These are phyloP conservation scores for Drosophila koepferae DNA, from an alignment of 2,888 invertebrate species.

Conservation along the genomic window DNA sequence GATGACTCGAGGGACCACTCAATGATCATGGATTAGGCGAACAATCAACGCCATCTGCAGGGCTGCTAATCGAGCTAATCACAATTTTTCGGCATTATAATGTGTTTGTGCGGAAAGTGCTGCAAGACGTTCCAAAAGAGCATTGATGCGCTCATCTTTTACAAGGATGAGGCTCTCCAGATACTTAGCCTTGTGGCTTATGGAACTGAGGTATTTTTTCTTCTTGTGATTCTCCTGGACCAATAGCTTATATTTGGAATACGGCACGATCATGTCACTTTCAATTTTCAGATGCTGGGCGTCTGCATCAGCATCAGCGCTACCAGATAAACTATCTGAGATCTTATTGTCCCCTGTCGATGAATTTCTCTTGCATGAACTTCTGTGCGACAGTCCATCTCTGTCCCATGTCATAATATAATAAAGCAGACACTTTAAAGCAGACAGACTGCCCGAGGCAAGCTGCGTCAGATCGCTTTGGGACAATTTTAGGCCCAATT, in stretches of 20 bases:
- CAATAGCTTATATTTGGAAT: constrained; percentile 5
- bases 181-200: constrained; percentile 18
- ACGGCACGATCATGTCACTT: background rate
- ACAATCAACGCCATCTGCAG: background rate
- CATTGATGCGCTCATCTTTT: constrained; percentile 29
- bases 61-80: background rate
- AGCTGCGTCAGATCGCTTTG: constrained; percentile 88
- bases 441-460: constrained; percentile 81
- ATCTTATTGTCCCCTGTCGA: background rate
- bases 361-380: background rate
- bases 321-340: background rate
- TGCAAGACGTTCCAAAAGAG: constrained; percentile 2
- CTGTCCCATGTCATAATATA: background rate
- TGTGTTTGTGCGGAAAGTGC: background rate
- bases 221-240: constrained; percentile 9
- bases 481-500: constrained; percentile 87
- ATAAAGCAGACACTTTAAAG: constrained; percentile 1
- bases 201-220: constrained; percentile 21
- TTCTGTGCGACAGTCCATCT: rapidly evolving
- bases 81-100: too few species aligned
- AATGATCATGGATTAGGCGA: background rate
- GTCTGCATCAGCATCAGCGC: background rate
- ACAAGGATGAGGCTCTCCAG: constrained; percentile 28
- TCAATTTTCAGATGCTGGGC: too few species aligned
- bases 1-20: background rate